Conservation (phyloP, 2,888 invertebrate species). For the Nasonia oneida region DNA sequence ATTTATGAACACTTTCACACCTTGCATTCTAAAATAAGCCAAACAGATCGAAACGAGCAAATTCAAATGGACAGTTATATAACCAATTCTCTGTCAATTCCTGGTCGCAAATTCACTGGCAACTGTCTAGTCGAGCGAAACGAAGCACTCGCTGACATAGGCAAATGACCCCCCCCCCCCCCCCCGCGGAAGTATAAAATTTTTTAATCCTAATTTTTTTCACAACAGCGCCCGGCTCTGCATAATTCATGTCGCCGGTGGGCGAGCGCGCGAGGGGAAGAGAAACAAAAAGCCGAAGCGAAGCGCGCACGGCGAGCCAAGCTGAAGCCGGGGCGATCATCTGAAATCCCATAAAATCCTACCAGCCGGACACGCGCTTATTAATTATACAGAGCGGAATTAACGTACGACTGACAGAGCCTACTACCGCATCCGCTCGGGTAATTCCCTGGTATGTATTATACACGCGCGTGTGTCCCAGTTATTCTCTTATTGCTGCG, state of each 20-base stretch:
- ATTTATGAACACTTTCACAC: too few relatives aligned
- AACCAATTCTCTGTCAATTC: background rate
- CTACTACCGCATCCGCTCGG: background rate
- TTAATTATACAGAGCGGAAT: conserved; percentile 38
- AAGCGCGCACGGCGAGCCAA: background rate
- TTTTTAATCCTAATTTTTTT: background rate
- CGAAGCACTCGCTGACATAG: background rate
- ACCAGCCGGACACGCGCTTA: background rate
- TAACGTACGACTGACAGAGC: background rate
- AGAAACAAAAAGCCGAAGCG: background rate
- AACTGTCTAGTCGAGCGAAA: background rate
- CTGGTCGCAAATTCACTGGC: background rate
- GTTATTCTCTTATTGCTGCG: background rate
- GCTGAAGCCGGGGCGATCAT: background rate
- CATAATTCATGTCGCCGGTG: conserved; percentile 3
- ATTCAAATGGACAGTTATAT: background rate
- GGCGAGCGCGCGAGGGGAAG: background rate
- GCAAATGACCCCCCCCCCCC: background rate
- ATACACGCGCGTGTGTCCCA: background rate
- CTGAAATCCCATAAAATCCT: conserved; percentile 33
- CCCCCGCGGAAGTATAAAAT: background rate
- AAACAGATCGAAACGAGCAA: background rate
- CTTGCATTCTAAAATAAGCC: too few relatives aligned
- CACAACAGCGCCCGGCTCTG: background rate
- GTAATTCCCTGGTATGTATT: background rate